phyloP scores from a whole-genome alignment of 1,140 invertebrate species.

The Caenorhabditis briggsae region DNA sequence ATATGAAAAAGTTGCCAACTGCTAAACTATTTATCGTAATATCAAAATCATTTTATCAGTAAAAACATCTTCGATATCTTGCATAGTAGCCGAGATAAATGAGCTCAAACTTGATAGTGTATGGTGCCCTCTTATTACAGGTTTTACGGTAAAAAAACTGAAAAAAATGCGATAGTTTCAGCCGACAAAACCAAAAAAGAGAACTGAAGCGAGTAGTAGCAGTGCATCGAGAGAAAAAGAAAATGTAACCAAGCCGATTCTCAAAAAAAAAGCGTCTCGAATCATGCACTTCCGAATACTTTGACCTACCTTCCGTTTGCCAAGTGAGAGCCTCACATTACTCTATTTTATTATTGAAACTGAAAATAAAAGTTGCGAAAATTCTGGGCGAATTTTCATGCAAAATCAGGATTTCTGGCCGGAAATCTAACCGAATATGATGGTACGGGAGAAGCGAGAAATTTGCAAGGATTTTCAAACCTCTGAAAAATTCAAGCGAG shows the following conservation, averaged over 20 bases:
- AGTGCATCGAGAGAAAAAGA: background rate
- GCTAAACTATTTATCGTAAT: no score
- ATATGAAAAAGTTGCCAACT: no score
- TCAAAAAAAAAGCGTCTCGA: slow-evolving; percentile 5
- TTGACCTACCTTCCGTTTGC: slow-evolving; percentile 33
- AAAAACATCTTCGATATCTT: no score
- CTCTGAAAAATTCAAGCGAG: background rate
- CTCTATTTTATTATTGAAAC: slow-evolving; percentile 56
- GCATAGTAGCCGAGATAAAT: no score
- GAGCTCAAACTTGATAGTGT: no score
- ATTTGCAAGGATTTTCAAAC: background rate
- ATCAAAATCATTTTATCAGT: no score
- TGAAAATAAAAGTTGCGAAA: slow-evolving; percentile 49
- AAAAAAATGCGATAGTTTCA: slow-evolving; percentile 5
- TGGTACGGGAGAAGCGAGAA: slow-evolving; percentile 45
- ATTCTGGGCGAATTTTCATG: slow-evolving; percentile 50
- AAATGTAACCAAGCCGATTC: slow-evolving; percentile 3
- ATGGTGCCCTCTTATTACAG: no score
- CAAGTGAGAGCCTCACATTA: background rate
- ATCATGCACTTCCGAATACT: slow-evolving; percentile 9
- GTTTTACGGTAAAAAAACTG: background rate
- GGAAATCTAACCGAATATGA: slow-evolving; percentile 43
- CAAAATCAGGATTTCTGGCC: slow-evolving; percentile 50
- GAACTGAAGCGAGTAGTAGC: slow-evolving; percentile 23
- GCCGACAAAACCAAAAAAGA: slow-evolving; percentile 16